These are phyloP conservation scores for Heliangelus exortis DNA, from an alignment of 2,797 vertebrate genomes.

Conservation along the genomic window DNA sequence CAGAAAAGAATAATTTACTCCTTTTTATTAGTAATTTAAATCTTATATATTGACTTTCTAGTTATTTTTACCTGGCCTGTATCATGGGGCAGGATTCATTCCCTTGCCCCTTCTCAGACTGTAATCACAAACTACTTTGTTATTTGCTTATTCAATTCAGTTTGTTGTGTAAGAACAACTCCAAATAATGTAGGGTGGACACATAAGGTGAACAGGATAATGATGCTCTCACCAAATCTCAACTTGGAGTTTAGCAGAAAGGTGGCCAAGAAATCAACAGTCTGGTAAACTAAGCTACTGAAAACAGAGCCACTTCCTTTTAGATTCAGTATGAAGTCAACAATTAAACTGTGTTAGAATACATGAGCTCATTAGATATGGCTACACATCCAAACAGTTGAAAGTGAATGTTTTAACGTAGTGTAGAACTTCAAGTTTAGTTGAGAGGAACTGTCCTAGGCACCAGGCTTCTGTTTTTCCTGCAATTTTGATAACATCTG, in stretches of 20 bases:
- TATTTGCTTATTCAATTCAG: not conserved
- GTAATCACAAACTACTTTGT: not conserved
- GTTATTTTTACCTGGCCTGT: not conserved
- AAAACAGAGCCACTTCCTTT: not conserved
- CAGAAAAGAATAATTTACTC: not conserved
- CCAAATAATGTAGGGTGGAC: not conserved
- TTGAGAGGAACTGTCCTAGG: not conserved
- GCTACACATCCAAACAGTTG: not conserved
- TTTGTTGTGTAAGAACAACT: not conserved
- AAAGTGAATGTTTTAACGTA: not conserved
- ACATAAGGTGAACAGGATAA: not conserved
- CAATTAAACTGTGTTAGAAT: not conserved
- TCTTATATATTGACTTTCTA: not conserved
- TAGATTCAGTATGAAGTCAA: not conserved
- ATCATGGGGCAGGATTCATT: not conserved
- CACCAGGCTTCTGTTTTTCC: not conserved
- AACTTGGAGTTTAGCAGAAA: not conserved
- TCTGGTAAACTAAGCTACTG: not conserved
- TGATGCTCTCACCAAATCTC: not conserved
- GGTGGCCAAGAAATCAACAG: not conserved
- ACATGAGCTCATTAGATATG: not conserved
- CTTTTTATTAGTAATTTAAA: not conserved
- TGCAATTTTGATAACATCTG: not conserved
- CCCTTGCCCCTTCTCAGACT: not conserved
- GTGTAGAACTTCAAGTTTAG: not conserved